phyloP scores from a whole-genome alignment of 1,140 invertebrate species.

The Mycetomoellerius zeteki region DNA sequence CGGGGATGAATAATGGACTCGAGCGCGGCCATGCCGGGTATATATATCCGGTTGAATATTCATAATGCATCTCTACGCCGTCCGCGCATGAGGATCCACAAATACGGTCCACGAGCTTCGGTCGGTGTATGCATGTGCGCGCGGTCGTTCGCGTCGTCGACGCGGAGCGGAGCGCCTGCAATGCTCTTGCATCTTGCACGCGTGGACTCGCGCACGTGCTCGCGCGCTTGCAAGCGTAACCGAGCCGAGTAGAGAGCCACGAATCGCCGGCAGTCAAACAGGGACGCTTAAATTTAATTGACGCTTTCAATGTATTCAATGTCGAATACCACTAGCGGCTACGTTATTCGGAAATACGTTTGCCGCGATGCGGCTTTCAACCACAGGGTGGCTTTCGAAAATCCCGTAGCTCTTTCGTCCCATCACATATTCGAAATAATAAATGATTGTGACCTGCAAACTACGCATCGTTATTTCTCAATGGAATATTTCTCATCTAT shows the following conservation, averaged over 20 bases:
- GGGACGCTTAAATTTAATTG: conserved; percentile 47
- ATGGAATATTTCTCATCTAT: not conserved
- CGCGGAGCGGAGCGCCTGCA: not conserved
- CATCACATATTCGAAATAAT: not conserved
- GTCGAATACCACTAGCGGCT: not conserved
- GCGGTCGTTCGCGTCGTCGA: not conserved
- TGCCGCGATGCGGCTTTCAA: not conserved
- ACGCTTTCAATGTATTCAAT: conserved; percentile 21
- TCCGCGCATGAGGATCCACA: conserved; percentile 32
- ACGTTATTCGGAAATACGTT: conserved; percentile 3
- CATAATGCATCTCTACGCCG: conserved; percentile 78
- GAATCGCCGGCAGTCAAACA: conserved; percentile 12
- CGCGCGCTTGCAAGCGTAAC: conserved; percentile 7
- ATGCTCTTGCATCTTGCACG: conserved; percentile 52
- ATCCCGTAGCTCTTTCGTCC: not conserved
- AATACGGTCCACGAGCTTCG: conserved; percentile 5
- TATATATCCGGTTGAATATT: conserved; percentile 82
- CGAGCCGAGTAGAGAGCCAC: conserved; percentile 2
- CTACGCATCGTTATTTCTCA: not conserved
- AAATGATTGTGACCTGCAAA: not conserved
- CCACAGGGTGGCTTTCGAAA: not conserved
- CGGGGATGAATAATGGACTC: conserved; percentile 85
- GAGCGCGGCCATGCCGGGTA: conserved; percentile 82
- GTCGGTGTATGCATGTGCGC: not conserved
- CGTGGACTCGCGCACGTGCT: conserved; percentile 21